Conservation (phyloP, 64 coral and sea anemone genomes). For the Pachyseris speciosa region DNA sequence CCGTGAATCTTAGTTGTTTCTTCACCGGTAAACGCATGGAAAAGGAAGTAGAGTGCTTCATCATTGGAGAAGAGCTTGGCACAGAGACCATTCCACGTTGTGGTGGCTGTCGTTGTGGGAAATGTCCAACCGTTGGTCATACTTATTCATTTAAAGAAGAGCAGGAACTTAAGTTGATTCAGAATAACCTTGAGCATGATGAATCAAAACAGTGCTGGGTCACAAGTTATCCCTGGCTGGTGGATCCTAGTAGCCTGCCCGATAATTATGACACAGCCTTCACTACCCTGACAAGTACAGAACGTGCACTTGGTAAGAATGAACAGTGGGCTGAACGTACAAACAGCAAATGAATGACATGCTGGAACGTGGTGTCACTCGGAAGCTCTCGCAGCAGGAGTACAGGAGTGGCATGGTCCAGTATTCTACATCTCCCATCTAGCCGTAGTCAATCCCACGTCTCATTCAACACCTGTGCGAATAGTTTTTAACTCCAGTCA, state of each 20-base stretch:
- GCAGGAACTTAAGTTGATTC: constrained; percentile 11
- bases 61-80: background rate
- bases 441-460: constrained; percentile 9
- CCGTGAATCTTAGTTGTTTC: too few relatives aligned
- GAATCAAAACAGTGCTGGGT: background rate
- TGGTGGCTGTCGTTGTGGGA: background rate
- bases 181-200: background rate
- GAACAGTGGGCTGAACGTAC: constrained; percentile 1
- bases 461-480: constrained; percentile 19
- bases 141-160: constrained; percentile 11
- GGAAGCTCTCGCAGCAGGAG: constrained; percentile 27
- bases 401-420: background rate
- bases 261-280: constrained; percentile 2
- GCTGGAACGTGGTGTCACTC: background rate
- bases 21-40: too few relatives aligned
- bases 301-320: background rate
- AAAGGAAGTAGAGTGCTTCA: background rate
- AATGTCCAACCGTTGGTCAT: background rate
- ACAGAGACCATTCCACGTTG: background rate
- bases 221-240: constrained; percentile 13
- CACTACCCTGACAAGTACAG: constrained; percentile 8
- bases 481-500: constrained; percentile 44
- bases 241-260: background rate
- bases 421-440: constrained; percentile 25
- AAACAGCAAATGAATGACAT: constrained; percentile 35